These are phyloP conservation scores for Alfaro cultratus DNA, from an alignment of 2,797 vertebrate species.

Conservation along the genomic window DNA sequence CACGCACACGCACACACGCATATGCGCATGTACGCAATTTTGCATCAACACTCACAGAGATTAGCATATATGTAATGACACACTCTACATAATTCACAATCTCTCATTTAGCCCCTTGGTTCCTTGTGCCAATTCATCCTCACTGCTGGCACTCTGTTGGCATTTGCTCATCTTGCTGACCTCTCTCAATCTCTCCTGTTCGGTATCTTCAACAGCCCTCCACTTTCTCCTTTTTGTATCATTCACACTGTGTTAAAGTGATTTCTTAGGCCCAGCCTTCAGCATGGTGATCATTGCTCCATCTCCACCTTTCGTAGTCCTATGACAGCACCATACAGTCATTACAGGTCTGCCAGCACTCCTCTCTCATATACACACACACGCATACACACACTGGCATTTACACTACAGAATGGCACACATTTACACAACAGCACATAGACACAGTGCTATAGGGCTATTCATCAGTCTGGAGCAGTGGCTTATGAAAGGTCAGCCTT, in stretches of 20 bases:
- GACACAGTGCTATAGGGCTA: conserved; percentile 58
- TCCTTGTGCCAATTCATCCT: conserved; percentile 41
- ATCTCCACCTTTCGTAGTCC: conserved; percentile 43
- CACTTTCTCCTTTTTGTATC: conserved; percentile 48
- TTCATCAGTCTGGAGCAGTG: conserved; percentile 77
- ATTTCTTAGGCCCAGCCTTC: conserved; percentile 40
- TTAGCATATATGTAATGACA: conserved; percentile 60
- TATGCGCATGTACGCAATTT: conserved; percentile 27
- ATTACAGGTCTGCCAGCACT: conserved; percentile 44
- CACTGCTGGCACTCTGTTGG: conserved; percentile 45
- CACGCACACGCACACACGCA: neutral
- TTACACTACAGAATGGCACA: conserved; percentile 16
- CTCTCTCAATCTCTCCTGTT: conserved; percentile 41
- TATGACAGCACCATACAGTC: conserved; percentile 43
- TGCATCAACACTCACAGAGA: conserved; percentile 51
- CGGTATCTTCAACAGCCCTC: conserved; percentile 35
- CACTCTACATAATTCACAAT: conserved; percentile 58
- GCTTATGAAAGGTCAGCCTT: conserved; percentile 79
- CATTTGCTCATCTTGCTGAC: conserved; percentile 56
- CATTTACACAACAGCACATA: conserved; percentile 33
- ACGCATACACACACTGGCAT: conserved; percentile 9
- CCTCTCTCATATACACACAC: conserved; percentile 14
- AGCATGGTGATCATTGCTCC: conserved; percentile 34
- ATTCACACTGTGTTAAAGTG: conserved; percentile 42
- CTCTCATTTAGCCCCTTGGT: conserved; percentile 51